phyloP scores from a whole-genome alignment of 2,113 vertebrate genomes.

The Thinocorus orbignyianus region DNA sequence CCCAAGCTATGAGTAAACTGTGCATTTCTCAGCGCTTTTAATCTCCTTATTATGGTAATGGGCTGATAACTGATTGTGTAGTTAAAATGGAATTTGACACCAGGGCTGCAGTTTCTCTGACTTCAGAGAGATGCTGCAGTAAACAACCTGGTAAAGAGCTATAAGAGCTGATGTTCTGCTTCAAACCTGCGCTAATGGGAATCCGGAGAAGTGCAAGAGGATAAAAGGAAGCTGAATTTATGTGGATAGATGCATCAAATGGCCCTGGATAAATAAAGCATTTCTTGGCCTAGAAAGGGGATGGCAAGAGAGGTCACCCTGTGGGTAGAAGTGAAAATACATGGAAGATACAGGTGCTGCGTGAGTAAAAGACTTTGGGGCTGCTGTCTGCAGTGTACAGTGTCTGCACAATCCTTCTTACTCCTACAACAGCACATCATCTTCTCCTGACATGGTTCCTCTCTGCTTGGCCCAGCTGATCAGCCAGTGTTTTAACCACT shows the following conservation, averaged over 20 bases:
- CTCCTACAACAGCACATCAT: not conserved
- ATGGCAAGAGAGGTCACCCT: not conserved
- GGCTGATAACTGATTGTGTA: slow-evolving; percentile 54
- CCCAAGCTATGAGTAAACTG: not conserved
- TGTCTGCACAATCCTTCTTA: not conserved
- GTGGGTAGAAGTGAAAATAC: not conserved
- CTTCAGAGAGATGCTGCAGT: slow-evolving; percentile 53
- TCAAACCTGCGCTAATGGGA: slow-evolving; percentile 39
- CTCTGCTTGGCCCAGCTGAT: not conserved
- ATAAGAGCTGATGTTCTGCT: slow-evolving; percentile 25
- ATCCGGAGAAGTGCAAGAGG: slow-evolving; percentile 1
- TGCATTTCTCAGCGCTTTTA: slow-evolving; percentile 31
- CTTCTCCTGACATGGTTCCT: not conserved
- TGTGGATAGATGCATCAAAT: not conserved
- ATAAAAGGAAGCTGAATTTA: slow-evolving; percentile 6
- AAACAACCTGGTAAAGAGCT: slow-evolving; percentile 54
- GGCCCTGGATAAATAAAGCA: not conserved
- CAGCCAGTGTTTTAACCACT: not conserved
- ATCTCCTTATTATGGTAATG: slow-evolving; percentile 62
- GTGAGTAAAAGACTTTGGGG: not conserved
- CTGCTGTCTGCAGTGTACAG: not conserved
- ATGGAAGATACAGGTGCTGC: rapidly evolving
- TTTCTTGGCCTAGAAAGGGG: slow-evolving; percentile 1
- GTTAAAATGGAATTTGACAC: slow-evolving; percentile 64
- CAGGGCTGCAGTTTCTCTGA: slow-evolving; percentile 38